Percentiles rank a stretch among this genome's conserved stretches.
Conservation (phyloP, 2,113 vertebrate species). For the Ceratotherium simum region DNA sequence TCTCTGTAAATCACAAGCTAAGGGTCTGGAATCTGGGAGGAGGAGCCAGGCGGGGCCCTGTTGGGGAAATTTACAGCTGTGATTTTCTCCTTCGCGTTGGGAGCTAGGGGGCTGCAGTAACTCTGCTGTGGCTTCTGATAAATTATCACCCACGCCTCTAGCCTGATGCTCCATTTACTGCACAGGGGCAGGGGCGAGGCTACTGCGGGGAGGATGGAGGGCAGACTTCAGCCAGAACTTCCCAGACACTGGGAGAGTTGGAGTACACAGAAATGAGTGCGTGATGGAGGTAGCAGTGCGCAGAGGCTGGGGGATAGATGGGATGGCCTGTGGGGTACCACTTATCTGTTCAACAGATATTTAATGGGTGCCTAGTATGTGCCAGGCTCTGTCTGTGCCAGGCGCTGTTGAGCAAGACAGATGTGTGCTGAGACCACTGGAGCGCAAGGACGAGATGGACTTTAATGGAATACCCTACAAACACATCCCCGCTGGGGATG, state of each 20-base stretch:
- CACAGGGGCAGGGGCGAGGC: neutral
- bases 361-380: neutral
- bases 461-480: neutral
- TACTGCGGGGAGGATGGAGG: neutral
- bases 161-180: neutral
- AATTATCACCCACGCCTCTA: neutral
- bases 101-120: constrained; percentile 33
- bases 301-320: neutral
- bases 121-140: constrained; percentile 8
- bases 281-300: neutral
- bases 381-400: neutral
- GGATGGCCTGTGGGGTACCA: neutral
- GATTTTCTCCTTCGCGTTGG: constrained; percentile 28
- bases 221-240: constrained; percentile 49
- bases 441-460: neutral
- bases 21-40: constrained; percentile 48
- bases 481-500: neutral
- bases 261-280: neutral
- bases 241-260: neutral
- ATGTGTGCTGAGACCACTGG: neutral
- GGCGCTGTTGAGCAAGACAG: neutral
- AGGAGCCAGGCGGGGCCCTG: neutral
- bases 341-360: neutral
- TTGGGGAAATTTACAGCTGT: constrained; percentile 50
- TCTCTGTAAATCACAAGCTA: constrained; percentile 54